Base-by-base conservation (phyloP, 2,888 invertebrate genomes). In the Trisateles emortualis region DNA sequence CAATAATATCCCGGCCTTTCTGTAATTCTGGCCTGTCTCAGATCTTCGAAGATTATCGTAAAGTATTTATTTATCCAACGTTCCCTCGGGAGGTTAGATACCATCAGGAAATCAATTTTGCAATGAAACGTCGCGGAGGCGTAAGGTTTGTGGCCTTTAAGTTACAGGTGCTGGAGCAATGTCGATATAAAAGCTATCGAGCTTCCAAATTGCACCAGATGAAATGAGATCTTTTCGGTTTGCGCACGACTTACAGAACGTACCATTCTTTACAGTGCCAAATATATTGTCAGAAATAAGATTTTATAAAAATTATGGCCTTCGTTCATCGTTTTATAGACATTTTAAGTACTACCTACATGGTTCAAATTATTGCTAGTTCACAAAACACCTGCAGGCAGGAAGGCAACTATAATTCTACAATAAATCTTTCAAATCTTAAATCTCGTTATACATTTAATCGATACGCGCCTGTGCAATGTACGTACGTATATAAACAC, bases 61-160 rank as follows among this genome's bases (percentile, higher is more conserved):
- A 88, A 90, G 87, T 90, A 90, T 91, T 92, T 92, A 92, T 92
- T 91, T 92, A 89, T 89, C 88, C 88, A 88, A 63, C 76, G 77
- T 87, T 86, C 88, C 90, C 88, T 85, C 81, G 76, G 88, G 91
- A 87, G 83, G 81, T 86, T 83, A 86, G 92, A 92, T 92, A 90
- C 75, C 84, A 92, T 91, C 91, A 76, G 84, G 87, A 85, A 92
- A 92, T 92, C 92, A 92, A 92, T 92, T 92, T 91, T 84, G 86
- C 86, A 80, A 81, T 82, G 81, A 86, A 87, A 86, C 87, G 83
- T 89, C 86, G 86, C 76, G 86, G 86, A 87, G 90, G 90, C 90
- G 90, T 87, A 83, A 86, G 78, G 79, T 82, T 85, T 81, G 84
- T 80, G 69, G 80, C 76, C 76, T 79, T 86, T 79, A 77, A 85